Conservation (phyloP, 2,888 invertebrate species). For the Plusia festucae region DNA sequence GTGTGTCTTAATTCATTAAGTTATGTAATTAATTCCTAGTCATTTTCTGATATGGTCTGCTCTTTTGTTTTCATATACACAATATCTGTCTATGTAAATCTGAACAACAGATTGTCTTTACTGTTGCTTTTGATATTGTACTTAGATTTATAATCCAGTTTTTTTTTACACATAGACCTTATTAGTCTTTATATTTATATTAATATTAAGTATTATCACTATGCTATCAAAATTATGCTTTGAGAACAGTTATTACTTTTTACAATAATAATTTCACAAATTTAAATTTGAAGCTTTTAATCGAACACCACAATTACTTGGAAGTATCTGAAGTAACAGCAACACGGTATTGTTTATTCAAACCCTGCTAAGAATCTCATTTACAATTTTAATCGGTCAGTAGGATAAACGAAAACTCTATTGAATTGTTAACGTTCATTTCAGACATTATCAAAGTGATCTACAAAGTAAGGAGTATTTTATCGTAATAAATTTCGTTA, state of each 20-base stretch:
- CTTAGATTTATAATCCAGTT: no score
- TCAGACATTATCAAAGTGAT: constrained; percentile 42
- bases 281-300: constrained; percentile 49
- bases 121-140: no score
- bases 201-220: no score
- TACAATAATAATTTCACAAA: constrained; percentile 28
- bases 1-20: no score
- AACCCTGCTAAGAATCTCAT: constrained; percentile 47
- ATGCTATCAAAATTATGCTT: neutral
- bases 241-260: constrained; percentile 23
- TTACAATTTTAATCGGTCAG: constrained; percentile 53
- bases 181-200: no score
- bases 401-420: constrained; percentile 46
- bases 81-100: no score
- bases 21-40: no score
- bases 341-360: constrained; percentile 49
- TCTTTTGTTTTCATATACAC: no score
- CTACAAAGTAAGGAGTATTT: constrained; percentile 20
- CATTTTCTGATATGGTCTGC: no score
- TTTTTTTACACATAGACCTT: no score
- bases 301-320: constrained; percentile 39
- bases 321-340: constrained; percentile 40
- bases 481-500: constrained; percentile 6
- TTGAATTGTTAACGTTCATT: constrained; percentile 49
- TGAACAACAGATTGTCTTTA: no score